These are phyloP conservation scores for Zhuqinia jingwanae DNA, from an alignment of 2,888 invertebrate genomes.

Conservation along the genomic window DNA sequence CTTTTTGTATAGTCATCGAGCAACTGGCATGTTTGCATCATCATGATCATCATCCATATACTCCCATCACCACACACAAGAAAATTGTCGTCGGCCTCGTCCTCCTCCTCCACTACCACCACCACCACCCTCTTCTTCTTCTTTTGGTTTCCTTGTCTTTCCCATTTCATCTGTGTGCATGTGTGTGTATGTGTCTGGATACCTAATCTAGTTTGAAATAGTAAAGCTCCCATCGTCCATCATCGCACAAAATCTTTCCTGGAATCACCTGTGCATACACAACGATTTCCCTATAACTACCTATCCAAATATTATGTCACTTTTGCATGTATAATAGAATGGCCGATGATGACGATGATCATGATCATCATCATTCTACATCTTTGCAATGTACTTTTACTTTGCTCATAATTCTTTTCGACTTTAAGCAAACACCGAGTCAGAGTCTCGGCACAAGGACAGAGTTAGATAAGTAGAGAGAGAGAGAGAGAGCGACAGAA, in stretches of 20 bases:
- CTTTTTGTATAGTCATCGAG: constrained; percentile 2
- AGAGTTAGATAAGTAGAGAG: not conserved
- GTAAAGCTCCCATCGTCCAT: constrained; percentile 70
- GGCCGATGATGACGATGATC: not conserved
- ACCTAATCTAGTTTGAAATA: constrained; percentile 69
- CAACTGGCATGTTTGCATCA: not conserved
- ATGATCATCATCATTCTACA: no score
- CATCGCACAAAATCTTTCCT: constrained; percentile 59
- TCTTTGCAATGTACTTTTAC: not conserved
- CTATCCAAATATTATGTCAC: constrained; percentile 2
- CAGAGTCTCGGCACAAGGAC: not conserved
- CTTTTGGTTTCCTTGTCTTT: constrained; percentile 26
- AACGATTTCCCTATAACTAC: constrained; percentile 14
- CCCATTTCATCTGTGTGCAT: constrained; percentile 18
- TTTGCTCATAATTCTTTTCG: constrained; percentile 33
- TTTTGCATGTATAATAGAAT: not conserved
- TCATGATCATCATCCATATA: not conserved
- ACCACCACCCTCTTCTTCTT: constrained; percentile 12
- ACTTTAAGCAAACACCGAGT: constrained; percentile 34
- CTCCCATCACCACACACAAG: not conserved
- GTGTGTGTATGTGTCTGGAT: not conserved
- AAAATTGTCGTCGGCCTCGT: not conserved
- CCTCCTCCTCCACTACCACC: not conserved
- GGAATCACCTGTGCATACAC: constrained; percentile 61
- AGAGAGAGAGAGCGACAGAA: not conserved